A percentile compares a stretch with the other conserved stretches of the same genome.
These are phyloP conservation scores for Catocala nupta DNA, from an alignment of 2,888 invertebrate genomes.

Conservation along the genomic window DNA sequence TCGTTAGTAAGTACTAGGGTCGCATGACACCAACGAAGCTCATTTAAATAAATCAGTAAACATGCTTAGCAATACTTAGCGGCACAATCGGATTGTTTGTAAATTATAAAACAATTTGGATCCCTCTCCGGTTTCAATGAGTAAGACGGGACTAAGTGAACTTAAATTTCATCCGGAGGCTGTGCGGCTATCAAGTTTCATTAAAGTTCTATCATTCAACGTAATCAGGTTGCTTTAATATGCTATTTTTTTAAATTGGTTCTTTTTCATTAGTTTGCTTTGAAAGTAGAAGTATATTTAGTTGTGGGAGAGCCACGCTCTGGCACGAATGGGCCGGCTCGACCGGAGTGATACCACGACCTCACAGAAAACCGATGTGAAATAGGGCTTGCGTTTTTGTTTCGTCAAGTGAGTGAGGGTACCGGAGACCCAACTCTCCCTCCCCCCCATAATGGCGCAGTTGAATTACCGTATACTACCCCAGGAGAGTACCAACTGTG, in stretches of 20 bases:
- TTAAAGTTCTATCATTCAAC: conserved; percentile 10
- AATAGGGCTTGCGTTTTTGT: no score
- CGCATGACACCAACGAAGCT: not conserved
- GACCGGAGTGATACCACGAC: no score
- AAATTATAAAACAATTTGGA: conserved; percentile 21
- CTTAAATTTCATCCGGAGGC: conserved; percentile 20
- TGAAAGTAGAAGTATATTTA: no score
- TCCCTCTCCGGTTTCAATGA: conserved; percentile 18
- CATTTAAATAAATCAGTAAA: conserved; percentile 1
- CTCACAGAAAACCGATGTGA: no score
- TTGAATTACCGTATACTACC: no score
- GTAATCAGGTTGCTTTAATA: not conserved
- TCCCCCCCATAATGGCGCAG: no score
- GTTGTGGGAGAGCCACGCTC: no score
- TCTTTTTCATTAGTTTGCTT: no score
- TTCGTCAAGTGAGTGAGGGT: no score
- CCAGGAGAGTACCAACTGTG: no score
- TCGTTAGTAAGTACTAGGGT: not conserved
- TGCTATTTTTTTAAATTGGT: not conserved
- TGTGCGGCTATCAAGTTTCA: conserved; percentile 10
- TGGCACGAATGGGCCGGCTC: no score
- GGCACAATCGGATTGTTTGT: conserved; percentile 6
- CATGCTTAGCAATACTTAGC: not conserved
- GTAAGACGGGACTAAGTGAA: conserved; percentile 19
- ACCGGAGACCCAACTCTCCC: no score